Conservation (phyloP, 2,888 invertebrate species). For the Aspidiotus destructor region DNA sequence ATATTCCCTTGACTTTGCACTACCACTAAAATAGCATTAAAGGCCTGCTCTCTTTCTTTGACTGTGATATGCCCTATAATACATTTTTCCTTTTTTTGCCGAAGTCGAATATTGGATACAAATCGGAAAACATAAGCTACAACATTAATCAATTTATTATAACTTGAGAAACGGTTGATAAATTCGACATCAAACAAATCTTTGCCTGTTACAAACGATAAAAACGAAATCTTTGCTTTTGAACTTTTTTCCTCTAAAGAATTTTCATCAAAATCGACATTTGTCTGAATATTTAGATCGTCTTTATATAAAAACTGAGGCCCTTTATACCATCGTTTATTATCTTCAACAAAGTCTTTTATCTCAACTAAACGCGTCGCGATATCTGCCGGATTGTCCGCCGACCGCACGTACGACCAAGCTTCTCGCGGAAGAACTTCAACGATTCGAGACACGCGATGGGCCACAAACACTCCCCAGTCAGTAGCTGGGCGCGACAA, state of each 20-base stretch:
- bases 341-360: background rate
- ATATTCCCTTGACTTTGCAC: background rate
- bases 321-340: too few relatives aligned
- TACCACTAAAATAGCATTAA: background rate
- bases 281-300: background rate
- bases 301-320: background rate
- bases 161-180: background rate
- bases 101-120: background rate
- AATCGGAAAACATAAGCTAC: slow-evolving; percentile 12
- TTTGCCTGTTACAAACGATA: background rate
- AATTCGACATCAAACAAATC: background rate
- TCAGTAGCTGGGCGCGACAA: background rate
- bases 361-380: slow-evolving; percentile 11
- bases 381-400: slow-evolving; percentile 36
- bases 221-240: background rate
- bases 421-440: background rate
- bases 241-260: background rate
- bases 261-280: background rate
- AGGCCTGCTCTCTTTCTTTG: background rate
- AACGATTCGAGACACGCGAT: background rate
- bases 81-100: background rate
- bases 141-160: background rate
- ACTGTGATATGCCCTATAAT: background rate
- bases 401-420: background rate
- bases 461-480: slow-evolving; percentile 1